Evolutionary conservation across 23 tunicate species (phyloP), one percentile per base, ranked within the genome.

Genomic region (Ascidia mentula): DNA sequence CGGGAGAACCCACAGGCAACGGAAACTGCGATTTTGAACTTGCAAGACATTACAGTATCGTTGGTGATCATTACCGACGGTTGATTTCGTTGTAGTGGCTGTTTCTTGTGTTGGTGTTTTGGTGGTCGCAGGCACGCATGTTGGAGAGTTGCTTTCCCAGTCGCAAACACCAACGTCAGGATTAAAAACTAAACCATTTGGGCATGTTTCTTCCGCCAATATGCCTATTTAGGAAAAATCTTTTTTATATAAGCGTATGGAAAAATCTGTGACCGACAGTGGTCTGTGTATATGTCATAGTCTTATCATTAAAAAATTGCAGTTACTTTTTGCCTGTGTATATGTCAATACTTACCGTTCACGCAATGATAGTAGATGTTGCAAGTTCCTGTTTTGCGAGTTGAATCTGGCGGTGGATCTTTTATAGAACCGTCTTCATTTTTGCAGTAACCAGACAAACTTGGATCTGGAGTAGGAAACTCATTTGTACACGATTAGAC

Each of bases 101-200:
- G n/a, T n/a, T n/a, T n/a, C n/a, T n/a, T n/a, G n/a, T n/a, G n/a
- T n/a, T n/a, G n/a, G n/a, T n/a, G n/a, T n/a, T n/a, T n/a, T 20
- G 65, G 65, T 53, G 22, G 7, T 9, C 65, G 28, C 65, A 28
- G 65, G 22, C 1, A 53, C 65, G 65, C 65, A 53, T 9, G 22
- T 28, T 9, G 65, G 65, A 26, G 13, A 53, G 24, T 53, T 3
- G 13, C 1, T 53, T 70, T 70, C 74, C 36, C 32, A 72, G 77
- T 81, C 77, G 70, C 85, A 81, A 13, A 18, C 77, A 30, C 37
- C 60, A n/a, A 24, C 71, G 22, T 81, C 70, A 8, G 77, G 61
- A 65, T 81, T 71, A 45, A 81, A 81, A 81, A 45, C 37, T 15
- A 81, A 69, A 3, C 61, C 77, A 31, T 65, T 61, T 22, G 77